phyloP scores from a whole-genome alignment of 2,888 invertebrate species.

The Catocala fraxini region DNA sequence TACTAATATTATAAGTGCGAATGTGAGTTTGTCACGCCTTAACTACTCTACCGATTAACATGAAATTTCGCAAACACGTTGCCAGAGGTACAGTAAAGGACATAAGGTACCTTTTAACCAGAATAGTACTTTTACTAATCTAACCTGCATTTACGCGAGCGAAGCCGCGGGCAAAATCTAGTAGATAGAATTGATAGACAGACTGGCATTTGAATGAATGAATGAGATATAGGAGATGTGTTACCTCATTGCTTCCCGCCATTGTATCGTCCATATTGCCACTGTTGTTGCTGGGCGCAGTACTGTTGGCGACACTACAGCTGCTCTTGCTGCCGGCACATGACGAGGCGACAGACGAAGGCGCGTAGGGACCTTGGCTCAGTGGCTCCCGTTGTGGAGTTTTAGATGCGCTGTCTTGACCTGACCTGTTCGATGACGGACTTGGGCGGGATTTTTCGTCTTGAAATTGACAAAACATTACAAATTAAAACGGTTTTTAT shows the following conservation, averaged over 20 bases:
- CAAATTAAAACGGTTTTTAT: background rate
- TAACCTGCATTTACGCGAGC: too few species aligned
- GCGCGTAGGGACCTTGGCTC: conserved; percentile 81
- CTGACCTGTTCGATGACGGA: conserved; percentile 81
- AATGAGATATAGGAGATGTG: too few species aligned
- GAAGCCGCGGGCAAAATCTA: too few species aligned
- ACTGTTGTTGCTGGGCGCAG: conserved; percentile 59
- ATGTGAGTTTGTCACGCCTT: too few species aligned
- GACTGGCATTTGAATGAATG: too few species aligned
- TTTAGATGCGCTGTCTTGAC: conserved; percentile 81
- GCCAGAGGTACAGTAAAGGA: too few species aligned
- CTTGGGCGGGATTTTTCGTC: conserved; percentile 86
- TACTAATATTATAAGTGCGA: too few species aligned
- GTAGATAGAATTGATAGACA: too few species aligned
- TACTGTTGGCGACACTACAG: conserved; percentile 71
- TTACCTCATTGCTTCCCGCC: conserved; percentile 71
- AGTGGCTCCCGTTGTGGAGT: conserved; percentile 77
- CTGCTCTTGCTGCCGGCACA: conserved; percentile 71
- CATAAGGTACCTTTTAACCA: too few species aligned
- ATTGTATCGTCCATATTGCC: conserved; percentile 71
- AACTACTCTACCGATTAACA: too few species aligned
- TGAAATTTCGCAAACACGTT: too few species aligned
- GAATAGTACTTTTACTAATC: too few species aligned
- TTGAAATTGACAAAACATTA: conserved; percentile 31
- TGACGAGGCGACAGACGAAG: conserved; percentile 66